Percentiles rank a stretch among this genome's conserved stretches.
phyloP scores from a whole-genome alignment of 1,140 invertebrate species.

The Neotoxoptera formosana region DNA sequence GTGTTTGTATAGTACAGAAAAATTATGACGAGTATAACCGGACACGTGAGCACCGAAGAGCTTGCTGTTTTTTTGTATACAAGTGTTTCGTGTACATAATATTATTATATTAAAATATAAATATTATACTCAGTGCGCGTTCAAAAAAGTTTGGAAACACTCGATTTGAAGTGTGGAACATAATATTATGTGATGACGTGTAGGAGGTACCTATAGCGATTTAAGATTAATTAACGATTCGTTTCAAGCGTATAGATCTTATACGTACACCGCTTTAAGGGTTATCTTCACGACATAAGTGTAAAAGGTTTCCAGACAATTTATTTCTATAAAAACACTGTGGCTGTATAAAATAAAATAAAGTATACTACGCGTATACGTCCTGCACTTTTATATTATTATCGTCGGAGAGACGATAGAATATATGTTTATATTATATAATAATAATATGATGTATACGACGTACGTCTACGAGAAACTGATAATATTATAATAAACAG shows the following conservation, averaged over 20 bases:
- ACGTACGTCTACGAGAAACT: not conserved
- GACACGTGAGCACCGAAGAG: not conserved
- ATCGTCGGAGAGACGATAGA: not conserved
- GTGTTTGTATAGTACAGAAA: not conserved
- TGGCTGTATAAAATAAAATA: not conserved
- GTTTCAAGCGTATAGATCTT: not conserved
- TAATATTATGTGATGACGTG: not conserved
- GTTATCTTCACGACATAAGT: not conserved
- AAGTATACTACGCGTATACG: not conserved
- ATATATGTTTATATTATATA: not conserved
- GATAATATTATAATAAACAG: not conserved
- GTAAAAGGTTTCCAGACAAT: not conserved
- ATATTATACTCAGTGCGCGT: not conserved
- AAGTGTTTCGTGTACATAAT: not conserved
- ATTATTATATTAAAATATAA: not conserved
- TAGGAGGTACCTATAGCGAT: not conserved
- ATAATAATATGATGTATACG: not conserved
- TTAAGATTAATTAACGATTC: slow-evolving; percentile 3
- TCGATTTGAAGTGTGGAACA: not conserved
- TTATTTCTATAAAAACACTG: not conserved
- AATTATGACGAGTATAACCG: not conserved
- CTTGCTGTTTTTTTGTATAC: not conserved
- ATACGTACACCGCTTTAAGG: not conserved
- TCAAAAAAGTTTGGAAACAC: not conserved
- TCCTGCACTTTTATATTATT: not conserved